phyloP scores from a whole-genome alignment of 2,797 vertebrate species.

The Catamblyrhynchus diadema region DNA sequence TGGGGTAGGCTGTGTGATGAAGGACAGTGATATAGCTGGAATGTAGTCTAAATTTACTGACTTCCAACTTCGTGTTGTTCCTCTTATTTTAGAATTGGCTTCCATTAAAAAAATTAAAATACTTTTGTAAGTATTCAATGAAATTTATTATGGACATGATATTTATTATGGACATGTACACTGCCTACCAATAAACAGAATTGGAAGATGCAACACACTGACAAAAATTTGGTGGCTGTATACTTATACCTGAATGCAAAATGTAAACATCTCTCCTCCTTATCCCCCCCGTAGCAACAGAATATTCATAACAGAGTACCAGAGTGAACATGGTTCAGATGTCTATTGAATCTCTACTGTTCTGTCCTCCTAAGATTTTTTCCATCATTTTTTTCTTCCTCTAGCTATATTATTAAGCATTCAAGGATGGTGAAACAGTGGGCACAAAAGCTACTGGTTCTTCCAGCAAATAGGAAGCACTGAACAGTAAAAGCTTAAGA shows the following conservation, averaged over 20 bases:
- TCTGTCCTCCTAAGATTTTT: background rate
- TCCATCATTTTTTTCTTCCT: background rate
- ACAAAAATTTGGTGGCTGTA: slow-evolving; percentile 5
- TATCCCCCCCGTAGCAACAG: background rate
- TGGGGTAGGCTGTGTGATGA: background rate
- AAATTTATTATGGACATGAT: background rate
- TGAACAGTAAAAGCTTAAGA: background rate
- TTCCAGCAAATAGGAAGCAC: slow-evolving; percentile 1
- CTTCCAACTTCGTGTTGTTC: background rate
- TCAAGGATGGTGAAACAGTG: background rate
- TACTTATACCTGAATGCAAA: slow-evolving; percentile 39
- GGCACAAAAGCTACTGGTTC: background rate
- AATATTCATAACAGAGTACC: background rate
- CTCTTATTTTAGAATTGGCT: background rate
- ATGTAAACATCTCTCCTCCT: background rate
- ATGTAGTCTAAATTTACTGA: background rate
- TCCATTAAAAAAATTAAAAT: background rate
- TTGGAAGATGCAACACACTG: background rate
- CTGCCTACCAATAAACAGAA: background rate
- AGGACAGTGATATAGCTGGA: background rate
- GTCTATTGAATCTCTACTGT: background rate
- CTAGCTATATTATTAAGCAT: background rate
- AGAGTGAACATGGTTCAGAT: slow-evolving; percentile 14
- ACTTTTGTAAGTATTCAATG: background rate
- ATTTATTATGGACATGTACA: background rate